Base-by-base conservation (phyloP, 2,888 invertebrate species). In the Leistus spinibarbis region DNA sequence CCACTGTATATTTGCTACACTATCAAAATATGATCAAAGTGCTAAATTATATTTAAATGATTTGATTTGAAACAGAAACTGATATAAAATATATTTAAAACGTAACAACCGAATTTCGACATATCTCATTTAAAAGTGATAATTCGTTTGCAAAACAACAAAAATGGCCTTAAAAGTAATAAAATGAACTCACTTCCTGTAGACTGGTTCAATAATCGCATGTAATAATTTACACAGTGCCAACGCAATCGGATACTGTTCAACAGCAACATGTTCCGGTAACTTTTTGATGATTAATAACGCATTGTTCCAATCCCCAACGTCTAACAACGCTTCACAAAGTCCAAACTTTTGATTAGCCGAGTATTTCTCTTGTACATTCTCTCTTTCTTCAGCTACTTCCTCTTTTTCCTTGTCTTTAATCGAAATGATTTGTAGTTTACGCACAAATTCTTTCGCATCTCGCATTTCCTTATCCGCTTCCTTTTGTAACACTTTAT, bases 341-440 rank as follows among this genome's bases (percentile, higher is more conserved):
- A 99, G 88, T 23, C 97, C 95, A 80, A 98, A 91, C 86, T 99
- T 99, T 86, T 99, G 98, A 87, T 99, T 99, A 68, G 85, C 87
- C 82, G 88, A 86, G 80, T 79, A 85, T 79, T 79, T 83, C 79
- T 93, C 93, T 86, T 90, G 89, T 69, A 88, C 87, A 81, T 89
- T 91, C 79, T 92, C 90, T 80, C 91, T 91, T 77, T 92, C 93
- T 80, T 94, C 93, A 0, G 86, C 85, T 56, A 89, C 88, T 16
- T 92, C 90, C 78, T 92, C 93, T 81, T 92, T 92, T 53, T 93
- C 91, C 83, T 93, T 94, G 68, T 92, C 92, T 80, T 92, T 93
- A n/a, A 93, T 92, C 16, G 92, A 92, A 17, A 96, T 93, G 76
- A 95, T 90, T 82, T 91, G 94, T 72, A 96, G 87, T 86, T 95